Evolutionary conservation across 2,888 invertebrate species (phyloP), one percentile per base, ranked within the genome.

Genomic region (Melanargia galathea): DNA sequence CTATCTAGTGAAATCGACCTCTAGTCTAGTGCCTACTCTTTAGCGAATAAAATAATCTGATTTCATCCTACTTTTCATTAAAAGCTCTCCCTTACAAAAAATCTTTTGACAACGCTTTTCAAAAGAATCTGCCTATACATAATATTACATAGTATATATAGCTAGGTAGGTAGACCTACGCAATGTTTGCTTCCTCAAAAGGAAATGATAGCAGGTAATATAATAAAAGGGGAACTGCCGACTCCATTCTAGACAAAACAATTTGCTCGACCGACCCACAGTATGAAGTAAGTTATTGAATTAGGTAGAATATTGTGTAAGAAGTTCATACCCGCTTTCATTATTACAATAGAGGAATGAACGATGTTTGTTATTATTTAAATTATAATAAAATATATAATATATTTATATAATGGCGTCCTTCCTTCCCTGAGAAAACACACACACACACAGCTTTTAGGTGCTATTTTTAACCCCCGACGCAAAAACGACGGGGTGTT

Each of bases 171-270:
- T n/a, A n/a, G n/a, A n/a, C n/a, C n/a, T n/a, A n/a, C n/a, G 10
- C 30, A 30, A 16, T 51, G 16, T 40, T 43, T 54, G 35, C 33
- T 38, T 26, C 55, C 26, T 40, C 40, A 59, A 49, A 49, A 38
- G 38, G 38, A 59, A 49, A 59, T 22, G 46, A 58, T 58, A 18
- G 35, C 33, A 48, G 30, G 26, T 26, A 59, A 60, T 57, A 57
- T 60, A 51, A 65, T 65, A 65, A 60, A 66, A 49, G 56, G 63
- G 56, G 46, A 66, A 57, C 22, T 63, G 66, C 54, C 58, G 46
- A 63, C 60, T 66, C 52, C 65, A 46, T 62, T 65, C 52, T 46
- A 43, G 45, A 63, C 60, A 54, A 65, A 66, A 66, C 66, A 66
- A 63, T 60, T 60, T 54, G 51, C 52, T 52, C 22, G 30, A 45